phyloP scores from a whole-genome alignment of 2,888 invertebrate species.

The Cephus spinipes region DNA sequence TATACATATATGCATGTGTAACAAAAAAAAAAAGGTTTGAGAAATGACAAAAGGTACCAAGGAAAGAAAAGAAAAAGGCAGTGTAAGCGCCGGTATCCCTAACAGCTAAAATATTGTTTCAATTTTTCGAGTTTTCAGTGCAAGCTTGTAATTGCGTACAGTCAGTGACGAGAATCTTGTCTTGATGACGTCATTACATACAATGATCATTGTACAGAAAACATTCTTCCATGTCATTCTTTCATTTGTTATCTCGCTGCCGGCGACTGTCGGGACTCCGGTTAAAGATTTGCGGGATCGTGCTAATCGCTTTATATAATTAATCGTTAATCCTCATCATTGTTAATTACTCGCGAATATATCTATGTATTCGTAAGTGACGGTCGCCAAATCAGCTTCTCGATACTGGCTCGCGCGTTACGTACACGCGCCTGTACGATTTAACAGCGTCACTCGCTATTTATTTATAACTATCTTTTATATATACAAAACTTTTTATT shows the following conservation, averaged over 20 bases:
- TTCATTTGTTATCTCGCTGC: background rate
- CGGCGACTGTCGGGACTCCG: background rate
- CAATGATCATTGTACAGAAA: constrained; percentile 44
- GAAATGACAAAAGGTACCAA: constrained; percentile 8
- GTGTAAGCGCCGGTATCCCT: constrained; percentile 14
- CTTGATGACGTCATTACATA: constrained; percentile 29
- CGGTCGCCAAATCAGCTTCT: background rate
- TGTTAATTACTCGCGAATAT: background rate
- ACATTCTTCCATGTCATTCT: constrained; percentile 49
- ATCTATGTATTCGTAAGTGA: background rate
- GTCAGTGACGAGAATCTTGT: constrained; percentile 12
- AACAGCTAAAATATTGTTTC: constrained; percentile 13
- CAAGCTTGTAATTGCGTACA: background rate
- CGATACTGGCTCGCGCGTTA: background rate
- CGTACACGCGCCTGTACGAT: background rate
- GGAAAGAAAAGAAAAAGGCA: constrained; percentile 11
- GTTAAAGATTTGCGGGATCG: background rate
- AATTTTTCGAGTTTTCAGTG: background rate
- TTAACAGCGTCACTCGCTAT: background rate
- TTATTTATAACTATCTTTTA: background rate
- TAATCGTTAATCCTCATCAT: background rate
- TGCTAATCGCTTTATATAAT: background rate
- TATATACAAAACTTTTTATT: background rate
- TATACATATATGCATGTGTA: constrained; percentile 11
- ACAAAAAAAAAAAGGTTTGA: constrained; percentile 1